Evolutionary conservation across 2,888 invertebrate species (phyloP).

Genomic region (Leptopilina drosophilae): DNA sequence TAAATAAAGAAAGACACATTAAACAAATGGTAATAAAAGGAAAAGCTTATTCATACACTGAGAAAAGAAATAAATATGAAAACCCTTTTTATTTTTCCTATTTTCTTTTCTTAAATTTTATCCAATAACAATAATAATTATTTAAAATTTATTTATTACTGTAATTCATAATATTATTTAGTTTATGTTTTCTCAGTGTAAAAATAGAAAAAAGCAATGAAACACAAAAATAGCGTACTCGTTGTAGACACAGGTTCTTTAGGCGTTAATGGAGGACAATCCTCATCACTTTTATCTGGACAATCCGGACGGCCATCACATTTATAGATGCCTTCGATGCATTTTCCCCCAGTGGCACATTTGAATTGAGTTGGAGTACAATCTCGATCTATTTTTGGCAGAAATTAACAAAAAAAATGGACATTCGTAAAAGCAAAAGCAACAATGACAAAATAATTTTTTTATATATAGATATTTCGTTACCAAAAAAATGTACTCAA

Average conservation of each 20-base stretch:
- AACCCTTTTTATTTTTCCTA: neutral
- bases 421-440: constrained; percentile 58
- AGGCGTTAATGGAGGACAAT: constrained; percentile 63
- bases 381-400: constrained; percentile 71
- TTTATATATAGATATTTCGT: neutral
- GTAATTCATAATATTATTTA: too few relatives aligned
- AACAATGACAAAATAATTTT: constrained; percentile 48
- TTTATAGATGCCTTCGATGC: constrained; percentile 77
- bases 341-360: constrained; percentile 78
- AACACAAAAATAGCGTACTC: constrained; percentile 69
- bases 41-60: too few relatives aligned
- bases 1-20: too few relatives aligned
- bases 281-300: constrained; percentile 79
- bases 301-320: constrained; percentile 81
- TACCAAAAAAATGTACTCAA: neutral
- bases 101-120: neutral
- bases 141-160: too few relatives aligned
- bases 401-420: constrained; percentile 52
- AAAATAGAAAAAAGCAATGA: constrained; percentile 47
- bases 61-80: neutral
- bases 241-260: constrained; percentile 68
- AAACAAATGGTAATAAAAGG: too few relatives aligned
- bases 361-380: constrained; percentile 79
- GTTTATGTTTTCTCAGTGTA: too few relatives aligned
- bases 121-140: too few relatives aligned